phyloP scores from a whole-genome alignment of 2,888 invertebrate species.

The Exocentrus adspersus region DNA sequence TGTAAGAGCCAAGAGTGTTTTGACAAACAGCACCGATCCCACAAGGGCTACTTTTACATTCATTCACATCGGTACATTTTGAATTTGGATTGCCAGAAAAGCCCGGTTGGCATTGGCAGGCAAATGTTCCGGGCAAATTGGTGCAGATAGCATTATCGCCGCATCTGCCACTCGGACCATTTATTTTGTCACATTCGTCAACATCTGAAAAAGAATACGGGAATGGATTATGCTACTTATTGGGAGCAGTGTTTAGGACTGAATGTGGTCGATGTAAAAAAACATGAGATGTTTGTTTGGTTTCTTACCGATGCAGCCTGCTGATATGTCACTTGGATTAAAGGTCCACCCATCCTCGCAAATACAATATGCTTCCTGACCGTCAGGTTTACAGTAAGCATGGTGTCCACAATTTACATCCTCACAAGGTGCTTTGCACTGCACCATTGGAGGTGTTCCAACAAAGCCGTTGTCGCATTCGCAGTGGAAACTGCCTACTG shows the following conservation, averaged over 20 bases:
- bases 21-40: constrained; percentile 84
- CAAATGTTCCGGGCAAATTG: constrained; percentile 82
- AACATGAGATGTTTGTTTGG: background rate
- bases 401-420: constrained; percentile 90
- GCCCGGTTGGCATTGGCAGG: constrained; percentile 85
- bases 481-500: constrained; percentile 82
- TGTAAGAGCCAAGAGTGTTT: constrained; percentile 80
- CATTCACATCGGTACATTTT: constrained; percentile 85
- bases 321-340: constrained; percentile 87
- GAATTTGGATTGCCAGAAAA: constrained; percentile 86
- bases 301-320: constrained; percentile 80
- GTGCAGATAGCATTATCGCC: constrained; percentile 85
- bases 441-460: constrained; percentile 81
- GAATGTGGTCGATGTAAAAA: background rate
- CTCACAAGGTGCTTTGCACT: constrained; percentile 91
- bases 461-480: constrained; percentile 84
- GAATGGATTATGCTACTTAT: too few relatives aligned
- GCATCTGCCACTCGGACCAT: constrained; percentile 84
- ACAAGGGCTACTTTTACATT: constrained; percentile 80
- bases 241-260: too few relatives aligned
- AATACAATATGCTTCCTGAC: constrained; percentile 89
- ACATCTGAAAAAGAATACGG: constrained; percentile 75
- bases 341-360: constrained; percentile 95
- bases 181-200: constrained; percentile 85
- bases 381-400: constrained; percentile 89